Evolutionary conservation across 2,113 vertebrate genomes (phyloP).

Genomic region (Oceanites oceanicus): DNA sequence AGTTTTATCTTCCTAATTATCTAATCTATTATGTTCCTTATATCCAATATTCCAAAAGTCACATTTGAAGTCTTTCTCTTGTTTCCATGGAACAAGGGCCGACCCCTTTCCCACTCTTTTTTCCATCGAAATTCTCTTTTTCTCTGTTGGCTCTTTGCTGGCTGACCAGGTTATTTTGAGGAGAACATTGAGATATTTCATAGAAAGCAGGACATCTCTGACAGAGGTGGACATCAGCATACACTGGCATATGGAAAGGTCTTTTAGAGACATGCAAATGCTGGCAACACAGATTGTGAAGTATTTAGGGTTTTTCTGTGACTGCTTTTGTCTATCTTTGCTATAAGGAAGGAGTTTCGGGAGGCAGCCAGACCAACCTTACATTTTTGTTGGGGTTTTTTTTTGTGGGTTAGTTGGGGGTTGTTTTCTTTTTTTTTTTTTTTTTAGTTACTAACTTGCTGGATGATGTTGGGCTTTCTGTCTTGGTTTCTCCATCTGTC

Average conservation of each 20-base stretch:
- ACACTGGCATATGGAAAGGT: background rate
- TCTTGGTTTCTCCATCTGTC: background rate
- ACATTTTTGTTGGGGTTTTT: background rate
- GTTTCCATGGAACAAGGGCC: background rate
- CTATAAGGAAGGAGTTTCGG: background rate
- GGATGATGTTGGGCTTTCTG: background rate
- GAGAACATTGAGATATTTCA: background rate
- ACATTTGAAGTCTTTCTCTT: background rate
- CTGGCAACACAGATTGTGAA: background rate
- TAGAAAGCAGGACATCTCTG: background rate
- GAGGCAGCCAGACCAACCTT: background rate
- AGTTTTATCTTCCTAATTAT: background rate
- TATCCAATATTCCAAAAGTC: background rate
- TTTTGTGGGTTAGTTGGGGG: background rate
- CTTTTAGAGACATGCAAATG: background rate
- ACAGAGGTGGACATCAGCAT: background rate
- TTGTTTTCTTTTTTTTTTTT: no score
- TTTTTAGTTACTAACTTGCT: background rate
- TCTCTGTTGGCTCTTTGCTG: background rate
- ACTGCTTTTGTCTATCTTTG: background rate
- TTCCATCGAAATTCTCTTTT: background rate
- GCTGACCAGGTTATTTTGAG: background rate
- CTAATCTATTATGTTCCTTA: background rate
- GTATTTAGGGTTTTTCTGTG: rapidly evolving
- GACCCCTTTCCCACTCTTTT: background rate